Percentiles rank a stretch among this genome's conserved stretches.
These are phyloP conservation scores for Centrocercus urophasianus DNA, from an alignment of 2,113 vertebrate species.

Conservation along the genomic window DNA sequence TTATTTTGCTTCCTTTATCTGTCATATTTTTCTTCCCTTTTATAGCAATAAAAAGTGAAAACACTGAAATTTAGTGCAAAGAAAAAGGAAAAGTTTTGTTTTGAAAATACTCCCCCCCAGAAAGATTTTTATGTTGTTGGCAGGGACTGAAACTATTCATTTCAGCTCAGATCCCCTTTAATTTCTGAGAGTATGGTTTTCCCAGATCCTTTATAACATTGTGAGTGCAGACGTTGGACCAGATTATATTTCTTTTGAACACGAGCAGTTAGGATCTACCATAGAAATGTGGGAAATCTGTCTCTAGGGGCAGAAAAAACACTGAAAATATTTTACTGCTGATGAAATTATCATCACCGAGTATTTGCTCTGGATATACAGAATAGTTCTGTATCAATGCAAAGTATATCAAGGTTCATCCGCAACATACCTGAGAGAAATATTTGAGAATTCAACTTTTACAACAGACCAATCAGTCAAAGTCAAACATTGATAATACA, in stretches of 20 bases:
- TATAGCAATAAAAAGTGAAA: neutral
- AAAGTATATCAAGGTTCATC: neutral
- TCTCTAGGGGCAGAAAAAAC: neutral
- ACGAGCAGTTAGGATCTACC: neutral
- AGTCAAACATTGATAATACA: neutral
- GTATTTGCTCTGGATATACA: neutral
- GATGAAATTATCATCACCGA: neutral
- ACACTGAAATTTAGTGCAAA: neutral
- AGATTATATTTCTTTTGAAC: neutral
- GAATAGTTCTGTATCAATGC: neutral
- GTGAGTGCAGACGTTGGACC: neutral
- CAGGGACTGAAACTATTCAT: neutral
- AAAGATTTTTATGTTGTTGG: neutral
- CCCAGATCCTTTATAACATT: neutral
- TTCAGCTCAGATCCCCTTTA: neutral
- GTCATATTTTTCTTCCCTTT: neutral
- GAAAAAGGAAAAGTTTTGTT: neutral
- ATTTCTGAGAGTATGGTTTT: neutral
- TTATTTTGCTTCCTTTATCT: neutral
- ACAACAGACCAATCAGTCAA: neutral
- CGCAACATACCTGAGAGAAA: neutral
- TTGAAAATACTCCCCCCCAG: fast-evolving
- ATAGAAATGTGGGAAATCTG: neutral
- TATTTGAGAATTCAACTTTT: neutral
- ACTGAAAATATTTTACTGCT: neutral